Base-by-base conservation (phyloP, 2,797 vertebrate genomes). In the Cheirogaleus major region DNA sequence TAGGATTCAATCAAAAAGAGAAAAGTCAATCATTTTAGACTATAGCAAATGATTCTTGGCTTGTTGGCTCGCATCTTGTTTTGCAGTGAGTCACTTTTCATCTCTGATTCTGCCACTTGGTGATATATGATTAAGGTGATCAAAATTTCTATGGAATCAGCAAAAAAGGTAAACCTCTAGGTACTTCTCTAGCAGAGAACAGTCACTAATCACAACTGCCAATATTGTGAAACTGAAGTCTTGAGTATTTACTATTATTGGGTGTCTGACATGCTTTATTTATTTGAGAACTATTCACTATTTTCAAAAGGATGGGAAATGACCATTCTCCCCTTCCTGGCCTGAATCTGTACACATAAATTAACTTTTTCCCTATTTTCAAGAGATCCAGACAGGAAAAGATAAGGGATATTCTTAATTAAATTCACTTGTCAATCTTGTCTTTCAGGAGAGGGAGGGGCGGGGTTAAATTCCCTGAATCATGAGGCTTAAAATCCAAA, bases 341-440 rank as follows among this genome's bases (percentile, higher is more conserved):
- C 55, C 50, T 80, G 38, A 81, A 91, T 41, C n/a, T 2, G 0
- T 52, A 23, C 48, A 80, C 18, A 87, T 48, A 63, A 80, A 83
- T n/a, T 20, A 69, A 89, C 23, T 72, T n/a, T 78, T 18, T 25
- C 25, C 45, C 35, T 55, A 93, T 57, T 76, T 95, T 80, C 76
- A 52, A 95, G 57, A 96, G 69, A 93, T 50, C 2, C 32, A 63
- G 73, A 85, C 27, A 57, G 72, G 70, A 70, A 95, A 82, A 91
- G 27, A 61, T 50, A 78, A 35, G 45, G n/a, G 45, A 52, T 89
- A 52, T 88, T 85, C 72, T 84, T 50, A 57, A 83, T 84, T 50
- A 57, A 83, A 94, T 82, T 92, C 79, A 65, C 52, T 52, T 92
- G 84, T 86, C 87, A 93, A 4, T 67, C 59, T 38, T 92, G 72